Conservation (phyloP, 2,113 vertebrate species). For the Gymnarchus niloticus region DNA sequence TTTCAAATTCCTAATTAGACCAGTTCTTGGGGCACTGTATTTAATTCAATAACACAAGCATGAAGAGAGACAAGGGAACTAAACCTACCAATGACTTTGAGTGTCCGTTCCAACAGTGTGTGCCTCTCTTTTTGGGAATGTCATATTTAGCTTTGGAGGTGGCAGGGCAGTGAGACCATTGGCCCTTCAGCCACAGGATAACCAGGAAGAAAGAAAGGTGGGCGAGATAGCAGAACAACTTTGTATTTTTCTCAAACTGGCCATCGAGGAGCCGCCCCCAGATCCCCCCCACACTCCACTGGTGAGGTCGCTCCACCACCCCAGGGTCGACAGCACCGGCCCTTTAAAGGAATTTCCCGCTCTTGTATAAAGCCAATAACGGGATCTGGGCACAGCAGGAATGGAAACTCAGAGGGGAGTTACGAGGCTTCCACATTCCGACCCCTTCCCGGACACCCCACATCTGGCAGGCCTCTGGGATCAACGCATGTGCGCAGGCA, state of each 20-base stretch:
- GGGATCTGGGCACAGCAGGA: constrained; percentile 65
- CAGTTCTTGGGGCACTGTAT: constrained; percentile 11
- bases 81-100: constrained; percentile 12
- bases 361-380: constrained; percentile 72
- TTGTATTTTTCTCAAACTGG: constrained; percentile 26
- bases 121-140: not conserved
- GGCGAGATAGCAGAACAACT: not conserved
- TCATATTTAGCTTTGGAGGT: constrained; percentile 17
- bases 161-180: not conserved
- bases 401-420: constrained; percentile 67
- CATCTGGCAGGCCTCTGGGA: constrained; percentile 31
- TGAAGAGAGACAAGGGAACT: constrained; percentile 4
- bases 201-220: not conserved
- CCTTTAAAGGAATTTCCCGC: constrained; percentile 57
- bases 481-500: too few relatives aligned
- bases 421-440: constrained; percentile 57
- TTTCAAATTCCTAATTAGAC: constrained; percentile 23
- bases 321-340: constrained; percentile 34
- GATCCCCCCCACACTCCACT: not conserved
- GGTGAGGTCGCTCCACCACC: not conserved
- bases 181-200: not conserved
- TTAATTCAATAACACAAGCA: constrained; percentile 3
- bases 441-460: constrained; percentile 37
- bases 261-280: constrained; percentile 31
- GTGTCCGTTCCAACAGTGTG: not conserved